Conservation (phyloP, 2,888 invertebrate genomes). For the Parnassius glacialis region DNA sequence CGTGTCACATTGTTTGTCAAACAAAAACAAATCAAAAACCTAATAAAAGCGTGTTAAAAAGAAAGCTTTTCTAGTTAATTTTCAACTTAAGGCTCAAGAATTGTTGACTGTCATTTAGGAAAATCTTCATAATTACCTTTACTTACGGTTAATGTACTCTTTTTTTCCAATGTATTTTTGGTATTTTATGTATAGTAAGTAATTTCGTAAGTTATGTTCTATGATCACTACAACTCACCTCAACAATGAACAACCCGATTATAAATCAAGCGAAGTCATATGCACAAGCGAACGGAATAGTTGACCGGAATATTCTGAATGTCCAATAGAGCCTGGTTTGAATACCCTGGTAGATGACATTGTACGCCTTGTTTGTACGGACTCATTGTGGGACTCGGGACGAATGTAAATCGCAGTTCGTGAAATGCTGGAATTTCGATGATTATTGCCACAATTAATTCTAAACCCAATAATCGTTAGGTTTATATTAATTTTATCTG, state of each 20-base stretch:
- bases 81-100: too few relatives aligned
- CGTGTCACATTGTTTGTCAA: too few relatives aligned
- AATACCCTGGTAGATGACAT: conserved; percentile 12
- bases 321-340: conserved; percentile 9
- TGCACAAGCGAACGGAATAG: conserved; percentile 1
- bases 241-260: conserved; percentile 3
- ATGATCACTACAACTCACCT: neutral
- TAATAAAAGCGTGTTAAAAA: too few relatives aligned
- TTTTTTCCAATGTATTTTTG: too few relatives aligned
- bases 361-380: conserved; percentile 14
- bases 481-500: neutral
- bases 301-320: conserved; percentile 12
- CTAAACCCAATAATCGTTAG: neutral
- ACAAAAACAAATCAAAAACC: too few relatives aligned
- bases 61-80: too few relatives aligned
- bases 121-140: too few relatives aligned
- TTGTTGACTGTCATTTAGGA: too few relatives aligned
- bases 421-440: conserved; percentile 2
- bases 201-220: too few relatives aligned
- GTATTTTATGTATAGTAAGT: too few relatives aligned
- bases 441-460: neutral
- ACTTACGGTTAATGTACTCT: too few relatives aligned
- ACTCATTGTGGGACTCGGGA: conserved; percentile 9
- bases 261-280: conserved; percentile 10
- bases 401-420: conserved; percentile 16